Base-by-base conservation (phyloP, 37 sponge, comb jelly and placozoan genomes). In the Diacarnus erythraeanus region DNA sequence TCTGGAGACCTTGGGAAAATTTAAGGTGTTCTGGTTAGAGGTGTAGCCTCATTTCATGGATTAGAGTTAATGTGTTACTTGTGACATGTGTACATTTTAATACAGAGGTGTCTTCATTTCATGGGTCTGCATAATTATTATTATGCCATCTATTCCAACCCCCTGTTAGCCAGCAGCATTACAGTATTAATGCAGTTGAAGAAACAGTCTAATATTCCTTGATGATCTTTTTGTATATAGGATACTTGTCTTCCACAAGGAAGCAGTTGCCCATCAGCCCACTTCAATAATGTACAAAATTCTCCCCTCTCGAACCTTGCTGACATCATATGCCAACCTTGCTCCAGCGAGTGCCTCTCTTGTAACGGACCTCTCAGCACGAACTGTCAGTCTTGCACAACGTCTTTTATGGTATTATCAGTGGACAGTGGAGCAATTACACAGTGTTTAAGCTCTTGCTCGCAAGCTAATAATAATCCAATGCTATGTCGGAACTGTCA, bases 241-340 rank as follows among this genome's bases (percentile, higher is more conserved):
- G 40, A 64, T 30, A 5, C 36, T 2, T 79, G 70, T 31, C 23
- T 71, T 63, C 59, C 42, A 65, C 36, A 12, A 6, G 23, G 63
- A n/a, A 31, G 67, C 30, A 2, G 21, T 31, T 73, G 65, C 42
- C 77, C 66, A n/a, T 2, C 34, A 29, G 39, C 57, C 34, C 35
- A 25, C 54, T 83, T 42, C 69, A 33, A 65, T 22, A 42, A 22
- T 4, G 12, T 33, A 12, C 23, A 10, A 4, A 26, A 35, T 4
- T 72, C 73, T 17, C 54, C 54, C n/a, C 73, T 43, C 9, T 27
- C 54, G 54, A 21, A 20, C 21, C 60, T 27, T 27, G 68, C 61
- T 1, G 42, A 31, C 61, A 30, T 51, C 2, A 58, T 83, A 36
- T 83, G 83, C 39, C 31, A 43, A 18, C 83, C 69, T 26, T 83